phyloP scores from a whole-genome alignment of 2,113 vertebrate genomes.

The Hemicordylus capensis region DNA sequence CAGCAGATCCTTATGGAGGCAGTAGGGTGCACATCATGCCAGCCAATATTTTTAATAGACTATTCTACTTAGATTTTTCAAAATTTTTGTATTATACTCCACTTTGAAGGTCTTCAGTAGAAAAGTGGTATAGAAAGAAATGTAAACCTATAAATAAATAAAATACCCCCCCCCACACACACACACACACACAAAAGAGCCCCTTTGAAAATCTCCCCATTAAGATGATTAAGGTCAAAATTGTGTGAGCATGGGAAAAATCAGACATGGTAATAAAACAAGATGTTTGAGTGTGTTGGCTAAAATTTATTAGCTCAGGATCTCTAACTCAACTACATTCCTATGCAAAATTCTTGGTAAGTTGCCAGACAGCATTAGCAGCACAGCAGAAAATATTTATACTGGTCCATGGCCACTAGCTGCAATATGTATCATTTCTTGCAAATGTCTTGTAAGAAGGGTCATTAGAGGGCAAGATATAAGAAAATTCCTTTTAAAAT shows the following conservation, averaged over 20 bases:
- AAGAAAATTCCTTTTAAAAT: constrained; percentile 59
- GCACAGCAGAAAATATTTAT: constrained; percentile 70
- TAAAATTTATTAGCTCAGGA: constrained; percentile 72
- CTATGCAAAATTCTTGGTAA: constrained; percentile 68
- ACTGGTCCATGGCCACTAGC: constrained; percentile 52
- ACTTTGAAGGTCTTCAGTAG: no score
- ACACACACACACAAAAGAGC: constrained; percentile 50
- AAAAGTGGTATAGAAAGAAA: no score
- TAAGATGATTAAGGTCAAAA: constrained; percentile 64
- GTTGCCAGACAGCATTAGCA: constrained; percentile 67
- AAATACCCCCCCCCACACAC: no score
- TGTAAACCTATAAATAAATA: no score
- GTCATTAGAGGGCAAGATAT: constrained; percentile 55
- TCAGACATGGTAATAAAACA: constrained; percentile 64
- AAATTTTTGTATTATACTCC: no score
- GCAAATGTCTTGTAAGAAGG: constrained; percentile 58
- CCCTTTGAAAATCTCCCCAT: constrained; percentile 59
- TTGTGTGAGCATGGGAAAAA: constrained; percentile 52
- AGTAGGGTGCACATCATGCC: no score
- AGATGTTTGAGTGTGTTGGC: constrained; percentile 65
- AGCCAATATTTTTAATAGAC: no score
- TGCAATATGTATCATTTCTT: constrained; percentile 62
- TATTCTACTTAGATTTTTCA: no score
- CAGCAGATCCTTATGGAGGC: no score
- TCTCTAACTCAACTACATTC: constrained; percentile 65